Evolutionary conservation across 1,140 invertebrate species (phyloP).

Genomic region (Diorhabda elongata): DNA sequence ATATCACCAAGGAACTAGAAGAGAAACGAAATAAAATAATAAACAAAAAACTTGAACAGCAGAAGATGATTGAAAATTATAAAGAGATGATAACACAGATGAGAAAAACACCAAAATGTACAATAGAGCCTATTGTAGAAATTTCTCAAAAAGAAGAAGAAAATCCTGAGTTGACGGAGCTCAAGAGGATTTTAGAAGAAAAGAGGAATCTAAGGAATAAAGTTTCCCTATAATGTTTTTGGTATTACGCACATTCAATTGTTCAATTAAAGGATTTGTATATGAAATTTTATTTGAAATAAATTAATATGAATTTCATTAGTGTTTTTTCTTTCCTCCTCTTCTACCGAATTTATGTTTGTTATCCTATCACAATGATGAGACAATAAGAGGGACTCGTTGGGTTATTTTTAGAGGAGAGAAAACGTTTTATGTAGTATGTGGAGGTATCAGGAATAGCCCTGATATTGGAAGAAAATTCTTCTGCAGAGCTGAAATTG

Average conservation of each 20-base stretch:
- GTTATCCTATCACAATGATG: too few species aligned
- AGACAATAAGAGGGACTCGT: too few species aligned
- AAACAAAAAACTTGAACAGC: conserved; percentile 35
- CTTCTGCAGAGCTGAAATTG: too few species aligned
- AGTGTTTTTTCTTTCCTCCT: too few species aligned
- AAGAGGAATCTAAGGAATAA: conserved; percentile 17
- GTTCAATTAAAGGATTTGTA: too few species aligned
- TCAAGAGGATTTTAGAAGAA: conserved; percentile 16
- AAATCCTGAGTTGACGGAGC: conserved; percentile 9
- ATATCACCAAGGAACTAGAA: conserved; percentile 51
- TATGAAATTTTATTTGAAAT: too few species aligned
- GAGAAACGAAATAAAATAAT: conserved; percentile 42
- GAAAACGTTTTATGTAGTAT: too few species aligned
- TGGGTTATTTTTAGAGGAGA: too few species aligned
- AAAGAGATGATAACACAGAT: conserved; percentile 37
- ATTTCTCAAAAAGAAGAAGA: not conserved
- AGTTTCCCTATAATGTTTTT: not conserved
- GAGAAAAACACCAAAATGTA: not conserved
- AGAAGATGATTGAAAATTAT: conserved; percentile 36
- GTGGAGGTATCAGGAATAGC: too few species aligned
- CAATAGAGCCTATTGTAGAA: not conserved
- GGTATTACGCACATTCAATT: not conserved
- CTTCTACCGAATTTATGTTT: too few species aligned
- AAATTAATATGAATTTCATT: too few species aligned
- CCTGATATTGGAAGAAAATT: too few species aligned